Evolutionary conservation across 2,113 vertebrate species (phyloP).

Genomic region (Trogon melanurus): DNA sequence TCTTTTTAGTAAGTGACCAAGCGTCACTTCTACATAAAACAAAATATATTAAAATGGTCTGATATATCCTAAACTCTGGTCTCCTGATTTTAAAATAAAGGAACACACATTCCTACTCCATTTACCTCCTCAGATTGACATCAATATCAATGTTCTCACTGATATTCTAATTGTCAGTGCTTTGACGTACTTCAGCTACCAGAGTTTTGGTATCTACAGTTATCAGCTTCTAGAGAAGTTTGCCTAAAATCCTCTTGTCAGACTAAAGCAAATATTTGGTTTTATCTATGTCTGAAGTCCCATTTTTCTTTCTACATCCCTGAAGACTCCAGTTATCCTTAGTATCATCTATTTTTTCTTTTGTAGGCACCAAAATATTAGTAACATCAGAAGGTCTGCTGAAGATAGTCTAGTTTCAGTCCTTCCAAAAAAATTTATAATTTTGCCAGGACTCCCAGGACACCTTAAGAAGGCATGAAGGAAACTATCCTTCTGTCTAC

Average conservation of each 20-base stretch:
- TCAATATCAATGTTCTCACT: background rate
- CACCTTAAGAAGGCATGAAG: background rate
- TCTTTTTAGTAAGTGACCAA: background rate
- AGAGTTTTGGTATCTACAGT: background rate
- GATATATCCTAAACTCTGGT: background rate
- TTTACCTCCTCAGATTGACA: background rate
- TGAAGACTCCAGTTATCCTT: background rate
- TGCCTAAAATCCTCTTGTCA: background rate
- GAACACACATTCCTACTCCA: background rate
- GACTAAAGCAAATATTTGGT: background rate
- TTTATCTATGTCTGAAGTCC: background rate
- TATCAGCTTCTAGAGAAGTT: background rate
- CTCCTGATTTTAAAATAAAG: background rate
- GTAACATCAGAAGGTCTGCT: background rate
- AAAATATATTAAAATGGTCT: background rate
- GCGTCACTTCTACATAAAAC: background rate
- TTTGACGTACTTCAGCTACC: background rate
- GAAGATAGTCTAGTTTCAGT: background rate
- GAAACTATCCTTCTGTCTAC: background rate
- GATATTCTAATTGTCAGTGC: background rate
- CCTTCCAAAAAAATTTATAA: background rate
- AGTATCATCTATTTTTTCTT: background rate
- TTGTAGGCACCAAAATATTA: background rate
- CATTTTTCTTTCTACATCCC: background rate
- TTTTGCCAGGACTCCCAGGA: background rate